These are phyloP conservation scores for Trachurus trachurus DNA, from an alignment of 2,797 vertebrate species.

Conservation along the genomic window DNA sequence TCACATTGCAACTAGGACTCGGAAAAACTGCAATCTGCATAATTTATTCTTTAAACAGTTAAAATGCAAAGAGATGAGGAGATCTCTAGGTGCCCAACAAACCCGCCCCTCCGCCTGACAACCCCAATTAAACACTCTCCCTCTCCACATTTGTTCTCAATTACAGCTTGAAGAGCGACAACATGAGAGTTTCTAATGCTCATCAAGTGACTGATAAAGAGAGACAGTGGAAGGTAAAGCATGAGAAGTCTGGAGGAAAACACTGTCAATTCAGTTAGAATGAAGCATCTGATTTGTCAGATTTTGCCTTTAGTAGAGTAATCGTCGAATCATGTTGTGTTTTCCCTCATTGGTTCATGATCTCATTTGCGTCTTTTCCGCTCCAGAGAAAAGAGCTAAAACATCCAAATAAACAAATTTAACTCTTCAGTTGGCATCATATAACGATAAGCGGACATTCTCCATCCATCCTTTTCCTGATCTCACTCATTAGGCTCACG, in stretches of 20 bases:
- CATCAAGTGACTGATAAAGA: constrained; percentile 63
- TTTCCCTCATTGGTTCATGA: too few species aligned
- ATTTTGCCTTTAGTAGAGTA: too few species aligned
- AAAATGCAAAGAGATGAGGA: constrained; percentile 70
- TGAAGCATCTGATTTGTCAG: not conserved
- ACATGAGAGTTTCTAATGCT: constrained; percentile 60
- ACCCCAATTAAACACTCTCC: constrained; percentile 78
- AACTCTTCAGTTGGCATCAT: too few species aligned
- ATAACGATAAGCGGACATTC: too few species aligned
- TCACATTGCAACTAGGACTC: constrained; percentile 85
- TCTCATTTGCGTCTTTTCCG: too few species aligned
- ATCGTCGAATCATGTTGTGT: too few species aligned
- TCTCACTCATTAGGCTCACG: too few species aligned
- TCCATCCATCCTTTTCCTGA: too few species aligned
- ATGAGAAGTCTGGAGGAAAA: constrained; percentile 17
- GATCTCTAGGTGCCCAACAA: constrained; percentile 74
- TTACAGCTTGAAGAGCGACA: constrained; percentile 73
- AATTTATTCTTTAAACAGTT: constrained; percentile 86
- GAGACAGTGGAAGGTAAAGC: constrained; percentile 45
- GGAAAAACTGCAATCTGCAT: constrained; percentile 83
- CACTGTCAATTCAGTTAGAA: constrained; percentile 10
- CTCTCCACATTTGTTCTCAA: constrained; percentile 79
- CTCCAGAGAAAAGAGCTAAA: too few species aligned
- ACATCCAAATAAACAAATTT: too few species aligned
- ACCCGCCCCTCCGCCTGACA: constrained; percentile 72